Evolutionary conservation across 2,113 vertebrate genomes (phyloP), one percentile per base, ranked within the genome.

Genomic region (Ammodytes marinus): DNA sequence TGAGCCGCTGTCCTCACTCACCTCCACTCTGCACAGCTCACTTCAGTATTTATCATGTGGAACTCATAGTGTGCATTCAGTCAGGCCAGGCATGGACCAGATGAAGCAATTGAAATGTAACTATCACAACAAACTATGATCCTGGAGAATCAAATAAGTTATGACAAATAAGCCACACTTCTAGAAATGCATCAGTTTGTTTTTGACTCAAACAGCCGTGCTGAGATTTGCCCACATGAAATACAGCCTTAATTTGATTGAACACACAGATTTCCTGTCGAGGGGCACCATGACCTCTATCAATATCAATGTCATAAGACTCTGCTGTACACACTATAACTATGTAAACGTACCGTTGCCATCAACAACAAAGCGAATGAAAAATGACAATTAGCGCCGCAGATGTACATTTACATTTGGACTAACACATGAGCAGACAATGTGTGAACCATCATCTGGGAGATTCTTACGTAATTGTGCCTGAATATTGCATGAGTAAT

Each of bases 1-100:
- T 84, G 87, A 87, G 82, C 86, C 47, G 73, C 84, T 72, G 84
- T 78, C 78, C 89, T 89, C 64, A 13, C 89, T 89, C 64, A 13
- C 35, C 67, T 85, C 74, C 74, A 49, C 85, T 85, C 79, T 8
- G 83, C 72, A 42, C 52, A 54, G 63, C 83, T 53, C 71, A 19
- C 75, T 76, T 74, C 77, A 68, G 70, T 40, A 53, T 71, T 77
- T 74, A 86, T 84, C 83, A 83, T 66, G 84, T 69, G 65, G 58
- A 54, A 87, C 74, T 70, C 74, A 80, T 27, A 1, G 80, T 45
- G 70, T 71, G 81, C 49, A 65, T 70, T 77, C 79, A 79, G 63
- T 43, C 80, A 71, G 63, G 63, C 65, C 69, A 61, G 84, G 84
- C 80, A 60, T 85, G 83, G 72, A 58, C 27, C 27, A 27, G 27